phyloP scores from a whole-genome alignment of 2,888 invertebrate species.

The Cantharis flavilabris region DNA sequence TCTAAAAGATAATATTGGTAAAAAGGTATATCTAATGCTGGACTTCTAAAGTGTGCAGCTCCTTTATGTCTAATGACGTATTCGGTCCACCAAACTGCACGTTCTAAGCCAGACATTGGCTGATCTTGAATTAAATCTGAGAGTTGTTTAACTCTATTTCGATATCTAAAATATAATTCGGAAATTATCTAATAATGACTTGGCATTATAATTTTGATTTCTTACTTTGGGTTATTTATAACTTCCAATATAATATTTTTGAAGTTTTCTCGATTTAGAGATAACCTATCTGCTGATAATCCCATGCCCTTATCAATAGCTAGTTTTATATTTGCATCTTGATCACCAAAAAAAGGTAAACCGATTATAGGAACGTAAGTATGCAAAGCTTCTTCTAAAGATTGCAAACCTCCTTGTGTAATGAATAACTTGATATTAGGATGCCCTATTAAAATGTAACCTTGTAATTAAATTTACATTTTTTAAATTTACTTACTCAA shows the following conservation, averaged over 20 bases:
- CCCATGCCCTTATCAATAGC: background rate
- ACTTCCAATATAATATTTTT: background rate
- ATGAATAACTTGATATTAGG: background rate
- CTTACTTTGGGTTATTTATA: background rate
- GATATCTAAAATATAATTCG: background rate
- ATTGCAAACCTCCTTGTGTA: conserved; percentile 22
- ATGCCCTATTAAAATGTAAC: background rate
- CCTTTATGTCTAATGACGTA: background rate
- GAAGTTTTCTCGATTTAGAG: background rate
- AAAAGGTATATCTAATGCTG: background rate
- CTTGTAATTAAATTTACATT: background rate
- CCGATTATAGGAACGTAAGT: background rate
- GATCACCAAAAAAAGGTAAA: background rate
- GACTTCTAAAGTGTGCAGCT: background rate
- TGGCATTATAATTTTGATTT: background rate
- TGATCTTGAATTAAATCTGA: background rate
- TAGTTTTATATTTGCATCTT: background rate
- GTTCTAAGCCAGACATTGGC: background rate
- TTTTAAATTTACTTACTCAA: conserved; percentile 44
- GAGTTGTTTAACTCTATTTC: background rate
- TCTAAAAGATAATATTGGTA: background rate
- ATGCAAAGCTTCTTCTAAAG: background rate
- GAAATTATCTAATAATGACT: background rate
- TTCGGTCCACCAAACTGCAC: background rate
- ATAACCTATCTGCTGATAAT: background rate